Percentiles rank a stretch among this genome's conserved stretches.
These are phyloP conservation scores for Saccostrea cuccullata DNA, from an alignment of 1,140 invertebrate genomes.

Conservation along the genomic window DNA sequence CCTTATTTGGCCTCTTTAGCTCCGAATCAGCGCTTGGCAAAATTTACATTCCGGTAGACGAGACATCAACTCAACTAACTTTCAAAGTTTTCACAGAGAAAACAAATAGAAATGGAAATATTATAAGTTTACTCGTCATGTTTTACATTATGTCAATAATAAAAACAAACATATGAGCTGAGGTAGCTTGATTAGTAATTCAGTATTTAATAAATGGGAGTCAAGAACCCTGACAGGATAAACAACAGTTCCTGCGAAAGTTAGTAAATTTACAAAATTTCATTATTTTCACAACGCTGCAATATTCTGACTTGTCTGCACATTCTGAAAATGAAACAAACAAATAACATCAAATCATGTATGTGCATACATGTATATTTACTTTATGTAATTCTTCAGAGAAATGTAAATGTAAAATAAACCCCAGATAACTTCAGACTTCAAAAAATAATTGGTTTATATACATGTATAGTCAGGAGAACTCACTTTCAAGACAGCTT, in stretches of 20 bases:
- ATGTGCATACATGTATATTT: too few species aligned
- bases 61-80: too few species aligned
- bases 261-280: constrained; percentile 63
- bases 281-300: constrained; percentile 66
- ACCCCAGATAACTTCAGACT: neutral
- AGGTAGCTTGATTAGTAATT: neutral
- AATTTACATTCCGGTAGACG: too few species aligned
- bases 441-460: neutral
- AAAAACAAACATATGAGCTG: neutral
- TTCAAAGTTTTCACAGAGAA: too few species aligned
- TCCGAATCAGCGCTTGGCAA: too few species aligned
- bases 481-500: constrained; percentile 59
- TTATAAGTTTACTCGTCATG: neutral
- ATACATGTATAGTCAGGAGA: neutral
- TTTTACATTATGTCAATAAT: neutral
- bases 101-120: neutral
- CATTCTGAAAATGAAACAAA: constrained; percentile 61
- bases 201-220: neutral
- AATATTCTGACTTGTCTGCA: constrained; percentile 64
- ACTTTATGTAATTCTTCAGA: too few species aligned
- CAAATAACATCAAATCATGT: neutral
- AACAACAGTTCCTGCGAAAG: constrained; percentile 65
- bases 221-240: constrained; percentile 54
- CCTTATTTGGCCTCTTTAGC: too few species aligned
- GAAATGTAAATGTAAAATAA: neutral